phyloP scores from a whole-genome alignment of 2,888 invertebrate species.

The Baronia brevicornis region DNA sequence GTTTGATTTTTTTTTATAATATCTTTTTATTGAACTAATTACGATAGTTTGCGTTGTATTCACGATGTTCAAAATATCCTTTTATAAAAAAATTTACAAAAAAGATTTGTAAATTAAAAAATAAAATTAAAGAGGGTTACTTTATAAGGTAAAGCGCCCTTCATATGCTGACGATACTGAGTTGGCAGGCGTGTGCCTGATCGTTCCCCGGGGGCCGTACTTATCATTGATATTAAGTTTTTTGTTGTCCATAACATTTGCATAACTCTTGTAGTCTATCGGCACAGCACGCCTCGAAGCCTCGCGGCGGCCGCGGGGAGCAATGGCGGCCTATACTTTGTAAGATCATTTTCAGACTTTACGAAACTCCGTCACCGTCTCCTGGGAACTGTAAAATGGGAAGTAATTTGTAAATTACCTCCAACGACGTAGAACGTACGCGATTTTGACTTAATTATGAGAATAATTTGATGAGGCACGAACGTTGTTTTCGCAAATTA shows the following conservation, averaged over 20 bases:
- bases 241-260: constrained; percentile 76
- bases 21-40: no score
- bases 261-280: constrained; percentile 68
- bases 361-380: constrained; percentile 44
- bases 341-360: constrained; percentile 72
- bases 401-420: constrained; percentile 54
- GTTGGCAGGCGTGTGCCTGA: constrained; percentile 31
- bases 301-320: constrained; percentile 54
- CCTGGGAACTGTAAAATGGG: constrained; percentile 47
- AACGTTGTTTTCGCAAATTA: neutral
- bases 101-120: no score
- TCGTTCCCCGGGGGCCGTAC: constrained; percentile 60
- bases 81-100: no score
- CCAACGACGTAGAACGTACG: constrained; percentile 26
- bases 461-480: constrained; percentile 1
- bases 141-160: constrained; percentile 27
- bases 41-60: no score
- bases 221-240: constrained; percentile 75
- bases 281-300: constrained; percentile 45
- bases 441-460: constrained; percentile 10
- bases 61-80: no score
- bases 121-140: constrained; percentile 51
- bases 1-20: no score
- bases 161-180: neutral
- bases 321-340: constrained; percentile 60